Conservation (phyloP, 2,888 invertebrate species). For the Congeria kusceri region DNA sequence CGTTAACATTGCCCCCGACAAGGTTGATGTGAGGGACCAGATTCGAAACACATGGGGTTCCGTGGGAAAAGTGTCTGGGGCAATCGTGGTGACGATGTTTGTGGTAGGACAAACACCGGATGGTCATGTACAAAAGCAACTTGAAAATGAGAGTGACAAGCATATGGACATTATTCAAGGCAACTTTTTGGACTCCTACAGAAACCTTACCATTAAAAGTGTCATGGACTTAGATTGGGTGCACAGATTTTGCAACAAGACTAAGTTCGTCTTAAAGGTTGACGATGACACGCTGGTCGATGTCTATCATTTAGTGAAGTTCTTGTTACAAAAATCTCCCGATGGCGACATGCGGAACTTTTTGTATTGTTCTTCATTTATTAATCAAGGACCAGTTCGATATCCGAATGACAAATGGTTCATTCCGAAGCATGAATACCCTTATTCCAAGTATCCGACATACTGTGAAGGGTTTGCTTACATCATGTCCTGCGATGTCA, state of each 20-base stretch:
- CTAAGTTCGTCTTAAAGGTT: constrained; percentile 80
- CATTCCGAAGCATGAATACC: constrained; percentile 66
- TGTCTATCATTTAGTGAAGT: constrained; percentile 87
- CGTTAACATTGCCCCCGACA: constrained; percentile 65
- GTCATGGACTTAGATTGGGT: constrained; percentile 81
- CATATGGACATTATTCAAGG: constrained; percentile 74
- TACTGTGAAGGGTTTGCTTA: constrained; percentile 78
- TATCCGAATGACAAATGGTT: constrained; percentile 70
- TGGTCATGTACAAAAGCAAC: constrained; percentile 32
- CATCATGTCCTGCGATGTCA: constrained; percentile 64
- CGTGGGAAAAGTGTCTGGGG: constrained; percentile 40
- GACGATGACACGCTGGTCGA: constrained; percentile 85
- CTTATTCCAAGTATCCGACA: constrained; percentile 69
- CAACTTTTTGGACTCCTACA: constrained; percentile 82
- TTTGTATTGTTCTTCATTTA: constrained; percentile 71
- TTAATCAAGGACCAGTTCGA: constrained; percentile 58
- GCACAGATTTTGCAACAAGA: constrained; percentile 77
- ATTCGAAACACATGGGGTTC: constrained; percentile 72
- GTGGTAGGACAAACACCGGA: constrained; percentile 53
- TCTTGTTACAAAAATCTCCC: constrained; percentile 55
- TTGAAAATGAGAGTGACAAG: constrained; percentile 54
- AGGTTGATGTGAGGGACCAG: constrained; percentile 48
- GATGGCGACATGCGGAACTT: constrained; percentile 57
- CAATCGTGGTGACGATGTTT: constrained; percentile 58
- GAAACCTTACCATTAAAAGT: constrained; percentile 83